Evolutionary conservation across 1,140 invertebrate genomes (phyloP), one percentile per base, ranked within the genome.

Genomic region (Drosophila athabasca): DNA sequence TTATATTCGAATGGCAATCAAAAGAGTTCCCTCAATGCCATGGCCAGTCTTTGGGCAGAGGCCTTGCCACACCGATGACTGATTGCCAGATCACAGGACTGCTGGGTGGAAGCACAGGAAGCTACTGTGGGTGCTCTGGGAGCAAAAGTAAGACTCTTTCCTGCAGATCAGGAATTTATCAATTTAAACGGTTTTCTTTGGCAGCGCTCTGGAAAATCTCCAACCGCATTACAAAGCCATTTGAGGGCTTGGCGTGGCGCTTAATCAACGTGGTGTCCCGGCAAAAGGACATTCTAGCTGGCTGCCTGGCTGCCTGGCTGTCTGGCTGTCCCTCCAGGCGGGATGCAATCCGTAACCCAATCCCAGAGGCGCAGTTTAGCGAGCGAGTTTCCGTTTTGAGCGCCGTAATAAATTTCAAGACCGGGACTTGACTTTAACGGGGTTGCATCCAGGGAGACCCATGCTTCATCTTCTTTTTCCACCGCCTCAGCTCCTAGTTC

Each of bases 301-400:
- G 66, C 51, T 57, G 64, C 46, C 17, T 19, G 17, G 17, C 17
- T 19, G 17, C 0, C 61, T 66, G 61, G 52, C 9, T 49, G 9
- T 53, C 65, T 54, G 61, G 52, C 9, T 49, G 35, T 39, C 4
- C 35, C 35, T 4, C 8, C 35, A 13, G 61, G 57, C 68, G 54
- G 24, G 50, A 17, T 70, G 60, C 70, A 75, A 74, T 74, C 52
- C 69, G 66, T 69, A 69, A 69, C 60, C 39, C 50, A 66, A 62
- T 84, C 82, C 81, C 81, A 81, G 73, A 62, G 82, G 81, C 75
- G 77, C 82, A 84, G 81, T 84, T 87, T 85, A 87, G 77, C 60
- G 60, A 80, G 77, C 72, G 76, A 55, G 72, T 59, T 85, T 84
- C 75, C 79, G 75, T 71, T 82, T 65, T 82, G 79, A 82, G 79